phyloP scores from a whole-genome alignment of 1,140 invertebrate genomes.

The Ceratina japonica region DNA sequence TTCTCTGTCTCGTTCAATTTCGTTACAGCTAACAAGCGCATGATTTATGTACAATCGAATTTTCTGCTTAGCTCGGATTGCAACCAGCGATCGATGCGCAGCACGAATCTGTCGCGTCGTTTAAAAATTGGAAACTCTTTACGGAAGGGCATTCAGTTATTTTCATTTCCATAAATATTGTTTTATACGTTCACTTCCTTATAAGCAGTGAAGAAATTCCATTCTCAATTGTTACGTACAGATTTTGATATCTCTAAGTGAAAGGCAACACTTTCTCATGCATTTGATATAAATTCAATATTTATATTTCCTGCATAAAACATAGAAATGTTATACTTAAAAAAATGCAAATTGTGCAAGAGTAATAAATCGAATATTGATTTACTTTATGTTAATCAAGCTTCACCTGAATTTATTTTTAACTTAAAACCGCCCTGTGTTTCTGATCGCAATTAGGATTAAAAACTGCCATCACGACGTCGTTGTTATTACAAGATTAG shows the following conservation, averaged over 20 bases:
- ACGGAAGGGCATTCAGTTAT: conserved; percentile 1
- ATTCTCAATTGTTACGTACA: too few relatives aligned
- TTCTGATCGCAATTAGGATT: not conserved
- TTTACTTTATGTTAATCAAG: not conserved
- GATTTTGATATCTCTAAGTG: not conserved
- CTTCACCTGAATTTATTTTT: not conserved
- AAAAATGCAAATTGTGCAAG: too few relatives aligned
- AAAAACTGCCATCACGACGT: conserved; percentile 5
- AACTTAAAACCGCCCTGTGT: not conserved
- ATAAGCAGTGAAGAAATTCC: too few relatives aligned
- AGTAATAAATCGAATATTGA: not conserved
- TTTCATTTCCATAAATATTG: too few relatives aligned
- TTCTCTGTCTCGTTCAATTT: conserved; percentile 3
- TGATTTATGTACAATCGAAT: not conserved
- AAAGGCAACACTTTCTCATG: not conserved
- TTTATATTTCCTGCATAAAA: too few relatives aligned
- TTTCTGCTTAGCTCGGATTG: not conserved
- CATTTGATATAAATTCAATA: not conserved
- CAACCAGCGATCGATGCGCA: conserved; percentile 61
- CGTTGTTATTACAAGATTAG: conserved; percentile 39
- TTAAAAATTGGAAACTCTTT: conserved; percentile 20
- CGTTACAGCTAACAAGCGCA: not conserved
- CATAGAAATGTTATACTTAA: too few relatives aligned
- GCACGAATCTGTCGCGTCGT: conserved; percentile 42
- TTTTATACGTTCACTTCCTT: too few relatives aligned